Percentiles rank a stretch among this genome's conserved stretches.
phyloP scores from a whole-genome alignment of 2,888 invertebrate species.

The Eilema depressum region DNA sequence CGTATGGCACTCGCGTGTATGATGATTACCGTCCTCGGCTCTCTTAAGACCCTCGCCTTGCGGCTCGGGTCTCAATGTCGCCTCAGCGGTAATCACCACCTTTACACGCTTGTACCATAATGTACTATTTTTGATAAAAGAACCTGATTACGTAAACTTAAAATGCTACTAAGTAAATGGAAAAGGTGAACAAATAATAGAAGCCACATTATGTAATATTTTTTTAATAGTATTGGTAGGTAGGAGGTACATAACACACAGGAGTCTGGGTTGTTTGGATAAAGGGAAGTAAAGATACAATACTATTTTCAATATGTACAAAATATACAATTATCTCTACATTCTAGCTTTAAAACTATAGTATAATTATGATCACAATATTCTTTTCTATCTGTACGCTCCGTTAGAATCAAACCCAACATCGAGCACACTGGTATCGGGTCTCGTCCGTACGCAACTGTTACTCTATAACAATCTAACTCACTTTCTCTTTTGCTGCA shows the following conservation, averaged over 20 bases:
- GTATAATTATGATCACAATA: conserved; percentile 87
- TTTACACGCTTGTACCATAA: too few species aligned
- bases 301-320: conserved; percentile 88
- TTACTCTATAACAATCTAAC: conserved; percentile 73
- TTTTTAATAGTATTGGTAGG: conserved; percentile 88
- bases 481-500: conserved; percentile 84
- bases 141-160: neutral
- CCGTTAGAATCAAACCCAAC: conserved; percentile 71
- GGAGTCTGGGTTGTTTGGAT: conserved; percentile 86
- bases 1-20: too few species aligned
- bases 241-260: conserved; percentile 88
- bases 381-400: conserved; percentile 82
- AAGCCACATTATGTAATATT: conserved; percentile 82
- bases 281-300: conserved; percentile 87
- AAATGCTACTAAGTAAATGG: neutral
- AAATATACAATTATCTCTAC: conserved; percentile 86
- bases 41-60: too few species aligned
- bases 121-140: too few species aligned
- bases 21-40: too few species aligned
- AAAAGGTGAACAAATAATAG: conserved; percentile 37
- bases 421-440: conserved; percentile 58
- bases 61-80: too few species aligned
- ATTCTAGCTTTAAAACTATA: conserved; percentile 83
- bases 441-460: conserved; percentile 68
- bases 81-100: too few species aligned